These are phyloP conservation scores for Prosopocoilus inquinatus DNA, from an alignment of 2,888 invertebrate genomes.

Conservation along the genomic window DNA sequence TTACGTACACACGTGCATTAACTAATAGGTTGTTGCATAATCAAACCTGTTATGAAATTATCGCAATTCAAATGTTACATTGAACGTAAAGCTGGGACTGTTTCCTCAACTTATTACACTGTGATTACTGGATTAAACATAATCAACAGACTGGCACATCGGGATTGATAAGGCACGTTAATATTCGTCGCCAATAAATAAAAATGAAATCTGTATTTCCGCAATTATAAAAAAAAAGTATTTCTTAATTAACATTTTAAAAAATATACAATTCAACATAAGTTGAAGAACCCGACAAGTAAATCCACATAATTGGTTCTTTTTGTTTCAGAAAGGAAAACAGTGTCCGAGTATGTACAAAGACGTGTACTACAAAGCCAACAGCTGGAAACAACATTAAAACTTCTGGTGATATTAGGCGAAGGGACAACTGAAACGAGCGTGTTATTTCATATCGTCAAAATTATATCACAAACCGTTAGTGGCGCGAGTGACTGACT, in stretches of 20 bases:
- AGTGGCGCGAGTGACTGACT: conserved; percentile 29
- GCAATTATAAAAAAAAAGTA: too few species aligned
- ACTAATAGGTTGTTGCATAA: conserved; percentile 26
- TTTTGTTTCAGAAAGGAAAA: conserved; percentile 66
- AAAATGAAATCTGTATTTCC: too few species aligned
- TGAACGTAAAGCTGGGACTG: conserved; percentile 10
- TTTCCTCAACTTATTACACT: conserved; percentile 10
- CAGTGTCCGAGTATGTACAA: conserved; percentile 91
- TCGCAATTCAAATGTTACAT: conserved; percentile 23
- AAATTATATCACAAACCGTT: conserved; percentile 16
- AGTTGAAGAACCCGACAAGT: too few species aligned
- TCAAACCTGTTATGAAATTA: conserved; percentile 34
- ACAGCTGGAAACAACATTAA: conserved; percentile 85
- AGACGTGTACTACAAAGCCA: conserved; percentile 90
- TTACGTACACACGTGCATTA: conserved; percentile 23
- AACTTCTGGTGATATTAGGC: conserved; percentile 19
- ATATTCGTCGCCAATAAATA: background rate
- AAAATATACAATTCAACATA: too few species aligned
- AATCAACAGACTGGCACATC: background rate
- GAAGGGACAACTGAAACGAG: conserved; percentile 9
- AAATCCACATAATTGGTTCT: too few species aligned
- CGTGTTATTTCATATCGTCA: conserved; percentile 14
- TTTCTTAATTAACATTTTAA: too few species aligned
- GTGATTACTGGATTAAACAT: conserved; percentile 10
- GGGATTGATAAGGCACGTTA: background rate